A percentile compares a stretch with the other conserved stretches of the same genome.
These are phyloP conservation scores for Monochamus saltuarius DNA, from an alignment of 1,140 invertebrate species.

Conservation along the genomic window DNA sequence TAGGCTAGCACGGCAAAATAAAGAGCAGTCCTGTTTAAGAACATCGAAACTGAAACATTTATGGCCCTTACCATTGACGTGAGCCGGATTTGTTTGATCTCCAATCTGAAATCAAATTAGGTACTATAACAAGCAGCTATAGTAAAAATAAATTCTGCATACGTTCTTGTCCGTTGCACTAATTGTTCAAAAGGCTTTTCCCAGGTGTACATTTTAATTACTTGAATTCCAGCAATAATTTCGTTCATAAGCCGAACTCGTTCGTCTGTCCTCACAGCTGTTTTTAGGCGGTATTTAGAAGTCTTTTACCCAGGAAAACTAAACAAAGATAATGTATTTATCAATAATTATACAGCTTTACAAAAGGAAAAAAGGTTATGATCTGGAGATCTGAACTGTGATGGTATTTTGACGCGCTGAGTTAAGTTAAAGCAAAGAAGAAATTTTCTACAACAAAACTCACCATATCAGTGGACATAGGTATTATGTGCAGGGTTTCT, in stretches of 20 bases:
- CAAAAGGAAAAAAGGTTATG: no score
- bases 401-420: no score
- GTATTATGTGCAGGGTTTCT: no score
- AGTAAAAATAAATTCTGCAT: no score
- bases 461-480: no score
- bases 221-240: conserved; percentile 68
- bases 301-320: conserved; percentile 39
- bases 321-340: background rate
- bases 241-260: conserved; percentile 65
- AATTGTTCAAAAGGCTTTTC: conserved; percentile 51
- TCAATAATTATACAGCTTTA: no score
- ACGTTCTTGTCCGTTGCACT: no score
- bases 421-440: no score
- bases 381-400: no score
- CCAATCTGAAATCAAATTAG: background rate
- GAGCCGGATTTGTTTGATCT: background rate
- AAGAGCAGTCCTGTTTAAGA: background rate
- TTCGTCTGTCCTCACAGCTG: conserved; percentile 58
- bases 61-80: background rate
- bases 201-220: conserved; percentile 87
- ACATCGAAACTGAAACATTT: background rate
- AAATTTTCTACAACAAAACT: no score
- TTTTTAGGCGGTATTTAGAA: conserved; percentile 56
- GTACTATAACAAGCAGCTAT: no score
- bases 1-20: background rate